These are phyloP conservation scores for Nycteola revayana DNA, from an alignment of 2,888 invertebrate genomes.

Conservation along the genomic window DNA sequence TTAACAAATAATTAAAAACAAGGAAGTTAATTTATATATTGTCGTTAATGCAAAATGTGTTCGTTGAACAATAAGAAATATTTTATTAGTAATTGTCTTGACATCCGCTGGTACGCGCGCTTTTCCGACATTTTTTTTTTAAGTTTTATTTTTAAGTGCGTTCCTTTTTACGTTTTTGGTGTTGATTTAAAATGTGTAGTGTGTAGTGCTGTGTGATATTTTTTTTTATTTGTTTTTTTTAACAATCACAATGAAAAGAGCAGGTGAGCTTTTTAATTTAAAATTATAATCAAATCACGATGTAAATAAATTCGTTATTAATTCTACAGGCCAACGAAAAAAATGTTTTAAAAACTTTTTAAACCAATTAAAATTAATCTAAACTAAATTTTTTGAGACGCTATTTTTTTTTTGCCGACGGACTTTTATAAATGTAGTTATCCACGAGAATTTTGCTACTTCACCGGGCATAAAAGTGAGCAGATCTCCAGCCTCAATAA, in stretches of 20 bases:
- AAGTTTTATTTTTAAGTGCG: slow-evolving; percentile 12
- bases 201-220: slow-evolving; percentile 18
- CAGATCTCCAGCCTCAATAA: too few species aligned
- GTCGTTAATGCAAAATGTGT: slow-evolving; percentile 22
- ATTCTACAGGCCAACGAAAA: too few species aligned
- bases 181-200: slow-evolving; percentile 9
- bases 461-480: too few species aligned
- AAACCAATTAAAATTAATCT: too few species aligned
- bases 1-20: slow-evolving; percentile 49
- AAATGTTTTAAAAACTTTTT: too few species aligned
- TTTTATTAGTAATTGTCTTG: slow-evolving; percentile 13
- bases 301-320: too few species aligned
- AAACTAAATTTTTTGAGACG: too few species aligned
- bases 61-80: slow-evolving; percentile 26
- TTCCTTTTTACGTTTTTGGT: slow-evolving; percentile 7
- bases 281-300: too few species aligned
- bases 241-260: slow-evolving; percentile 36
- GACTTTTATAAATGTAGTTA: too few species aligned
- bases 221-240: slow-evolving; percentile 2
- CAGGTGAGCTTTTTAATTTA: slow-evolving; percentile 31
- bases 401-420: too few species aligned
- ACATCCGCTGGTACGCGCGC: slow-evolving; percentile 43
- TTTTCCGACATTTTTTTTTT: slow-evolving; percentile 39
- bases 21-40: slow-evolving; percentile 37
- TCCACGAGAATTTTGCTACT: too few species aligned